Conservation (phyloP, 92 coral and sea anemone genomes). For the Epizoanthus ramosus region DNA sequence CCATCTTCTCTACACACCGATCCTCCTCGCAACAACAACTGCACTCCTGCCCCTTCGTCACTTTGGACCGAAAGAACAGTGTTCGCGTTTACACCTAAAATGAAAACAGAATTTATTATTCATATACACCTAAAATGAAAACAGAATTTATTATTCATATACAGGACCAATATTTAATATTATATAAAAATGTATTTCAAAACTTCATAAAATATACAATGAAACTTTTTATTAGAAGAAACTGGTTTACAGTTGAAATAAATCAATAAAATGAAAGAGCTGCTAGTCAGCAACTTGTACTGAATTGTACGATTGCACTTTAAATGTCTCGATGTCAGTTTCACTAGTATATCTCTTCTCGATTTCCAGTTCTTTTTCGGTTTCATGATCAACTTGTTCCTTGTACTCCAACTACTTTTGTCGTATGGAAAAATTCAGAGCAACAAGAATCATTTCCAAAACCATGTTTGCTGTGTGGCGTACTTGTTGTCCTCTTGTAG, state of each 20-base stretch:
- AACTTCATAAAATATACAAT: too few species aligned
- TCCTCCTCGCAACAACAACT: conserved; percentile 49
- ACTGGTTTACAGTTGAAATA: too few species aligned
- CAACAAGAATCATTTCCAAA: neutral
- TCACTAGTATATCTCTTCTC: conserved; percentile 41
- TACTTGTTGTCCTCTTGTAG: too few species aligned
- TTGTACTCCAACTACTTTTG: conserved; percentile 24
- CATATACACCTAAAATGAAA: too few species aligned
- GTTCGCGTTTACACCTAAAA: conserved; percentile 20
- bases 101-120: too few species aligned
- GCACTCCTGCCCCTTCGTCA: conserved; percentile 44
- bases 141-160: too few species aligned
- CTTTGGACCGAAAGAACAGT: conserved; percentile 30
- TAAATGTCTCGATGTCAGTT: conserved; percentile 32
- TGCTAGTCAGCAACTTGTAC: too few species aligned
- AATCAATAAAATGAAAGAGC: too few species aligned
- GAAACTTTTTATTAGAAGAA: too few species aligned
- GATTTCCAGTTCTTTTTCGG: conserved; percentile 25
- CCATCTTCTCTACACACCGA: conserved; percentile 43
- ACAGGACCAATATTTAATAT: too few species aligned
- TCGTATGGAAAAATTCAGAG: conserved; percentile 27
- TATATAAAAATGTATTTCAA: too few species aligned
- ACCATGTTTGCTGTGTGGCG: too few species aligned
- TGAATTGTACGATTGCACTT: neutral
- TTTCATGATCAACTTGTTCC: conserved; percentile 32